Base-by-base conservation (phyloP, 1,140 invertebrate species). In the Philopotamus ludificatus region DNA sequence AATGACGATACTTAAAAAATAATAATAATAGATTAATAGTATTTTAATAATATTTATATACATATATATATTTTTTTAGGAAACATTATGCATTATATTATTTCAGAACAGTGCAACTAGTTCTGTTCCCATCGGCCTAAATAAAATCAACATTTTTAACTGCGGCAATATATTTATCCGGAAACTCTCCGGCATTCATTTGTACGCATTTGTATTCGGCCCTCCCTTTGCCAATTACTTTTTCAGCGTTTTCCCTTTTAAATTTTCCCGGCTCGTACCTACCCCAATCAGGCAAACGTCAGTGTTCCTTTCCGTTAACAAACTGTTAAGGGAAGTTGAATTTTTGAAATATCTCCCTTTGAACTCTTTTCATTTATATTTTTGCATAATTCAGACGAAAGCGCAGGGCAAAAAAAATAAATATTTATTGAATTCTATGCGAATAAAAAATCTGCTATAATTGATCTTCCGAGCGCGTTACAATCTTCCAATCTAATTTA, bases 181-280 rank as follows among this genome's bases (percentile, higher is more conserved):
- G n/a, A n/a, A n/a, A n/a, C 12, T 9, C 9, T 12, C 20, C 23
- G 16, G 21, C 22, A 12, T 53, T 26, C 50, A 53, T 23, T 47
- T 34, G 28, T 20, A 22, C n/a, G 23, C 53, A 57, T 57, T 57
- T 57, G 53, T 57, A 57, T 57, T 57, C 55, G 16, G 41, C 55
- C 41, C 39, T 59, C 9, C 39, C 26, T 20, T 28, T 28, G 39
- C 34, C 55, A 59, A 44, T 59, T 59, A 59, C 55, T 59, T 44
- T 59, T 59, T 41, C 18, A 8, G 18, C 22, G 53, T 18, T 20
- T 59, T 42, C 26, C 55, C 25, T 44, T 44, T 59, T n/a, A 39
- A 20, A 42, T 20, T 20, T 41, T 16, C 21, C 53, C 39, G 3
- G 12, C 20, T 44, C 54, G n/a, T 59, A 16, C 25, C 21, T 9